Conservation (phyloP, 2,113 vertebrate genomes). For the Petrocephalus zakoni region DNA sequence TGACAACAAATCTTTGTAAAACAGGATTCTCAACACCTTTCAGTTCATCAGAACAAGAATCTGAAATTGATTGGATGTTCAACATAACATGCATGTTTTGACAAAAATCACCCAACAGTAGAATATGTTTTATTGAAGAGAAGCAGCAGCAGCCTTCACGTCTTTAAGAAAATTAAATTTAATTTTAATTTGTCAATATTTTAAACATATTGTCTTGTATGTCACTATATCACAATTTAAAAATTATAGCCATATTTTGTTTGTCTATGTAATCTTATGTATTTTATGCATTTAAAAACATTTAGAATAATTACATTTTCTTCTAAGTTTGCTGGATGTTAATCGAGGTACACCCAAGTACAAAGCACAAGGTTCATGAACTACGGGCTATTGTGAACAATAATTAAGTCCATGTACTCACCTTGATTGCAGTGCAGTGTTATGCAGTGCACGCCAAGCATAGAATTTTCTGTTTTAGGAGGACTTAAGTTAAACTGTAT, state of each 20-base stretch:
- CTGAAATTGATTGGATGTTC: background rate
- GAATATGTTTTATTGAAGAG: background rate
- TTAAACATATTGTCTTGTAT: background rate
- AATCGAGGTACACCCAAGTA: background rate
- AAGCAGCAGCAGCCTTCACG: background rate
- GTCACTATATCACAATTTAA: background rate
- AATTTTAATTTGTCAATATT: background rate
- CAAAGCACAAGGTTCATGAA: background rate
- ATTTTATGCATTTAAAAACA: background rate
- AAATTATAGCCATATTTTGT: background rate
- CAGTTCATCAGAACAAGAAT: background rate
- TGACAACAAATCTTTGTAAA: background rate
- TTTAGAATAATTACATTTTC: background rate
- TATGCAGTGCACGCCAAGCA: background rate
- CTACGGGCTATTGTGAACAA: background rate
- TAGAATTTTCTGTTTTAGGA: background rate
- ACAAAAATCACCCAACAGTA: background rate
- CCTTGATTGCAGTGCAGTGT: background rate
- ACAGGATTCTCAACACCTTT: background rate
- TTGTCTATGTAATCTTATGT: background rate
- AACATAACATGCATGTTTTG: background rate
- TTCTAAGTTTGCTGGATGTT: background rate
- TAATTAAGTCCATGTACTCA: background rate
- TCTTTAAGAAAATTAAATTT: background rate
- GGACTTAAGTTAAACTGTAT: background rate